These are phyloP conservation scores for Hycleus cichorii DNA, from an alignment of 1,140 invertebrate genomes.

Conservation along the genomic window DNA sequence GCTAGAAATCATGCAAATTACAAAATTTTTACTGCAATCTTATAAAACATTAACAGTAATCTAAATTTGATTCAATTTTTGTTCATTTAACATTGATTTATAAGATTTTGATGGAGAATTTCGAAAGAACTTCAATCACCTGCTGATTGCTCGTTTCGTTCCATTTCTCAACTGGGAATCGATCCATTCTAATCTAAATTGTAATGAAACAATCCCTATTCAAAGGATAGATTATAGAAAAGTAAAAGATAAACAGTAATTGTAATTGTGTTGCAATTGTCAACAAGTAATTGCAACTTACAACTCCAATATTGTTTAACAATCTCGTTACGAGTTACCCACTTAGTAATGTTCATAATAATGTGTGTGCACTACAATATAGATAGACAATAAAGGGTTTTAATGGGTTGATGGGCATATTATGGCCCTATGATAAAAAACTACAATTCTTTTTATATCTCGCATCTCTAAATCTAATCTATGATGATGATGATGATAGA, in stretches of 20 bases:
- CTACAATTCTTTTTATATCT: not conserved
- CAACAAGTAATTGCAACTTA: slow-evolving; percentile 13
- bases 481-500: no score
- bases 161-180: not conserved
- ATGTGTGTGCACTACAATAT: slow-evolving; percentile 14
- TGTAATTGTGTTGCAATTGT: not conserved
- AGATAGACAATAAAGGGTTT: not conserved
- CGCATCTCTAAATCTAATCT: no score
- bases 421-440: slow-evolving; percentile 5
- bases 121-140: not conserved
- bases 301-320: slow-evolving; percentile 20
- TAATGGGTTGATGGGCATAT: slow-evolving; percentile 22
- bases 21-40: no score
- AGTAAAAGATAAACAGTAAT: no score
- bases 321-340: slow-evolving; percentile 15
- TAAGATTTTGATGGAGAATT: no score
- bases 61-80: no score
- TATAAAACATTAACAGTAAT: no score
- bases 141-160: slow-evolving; percentile 22
- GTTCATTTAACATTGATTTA: no score
- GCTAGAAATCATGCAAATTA: no score
- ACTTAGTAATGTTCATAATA: slow-evolving; percentile 17
- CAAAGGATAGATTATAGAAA: no score
- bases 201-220: no score
- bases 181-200: not conserved